Conservation (phyloP, 1,140 invertebrate species). For the Pseudomyrmex sp. region DNA sequence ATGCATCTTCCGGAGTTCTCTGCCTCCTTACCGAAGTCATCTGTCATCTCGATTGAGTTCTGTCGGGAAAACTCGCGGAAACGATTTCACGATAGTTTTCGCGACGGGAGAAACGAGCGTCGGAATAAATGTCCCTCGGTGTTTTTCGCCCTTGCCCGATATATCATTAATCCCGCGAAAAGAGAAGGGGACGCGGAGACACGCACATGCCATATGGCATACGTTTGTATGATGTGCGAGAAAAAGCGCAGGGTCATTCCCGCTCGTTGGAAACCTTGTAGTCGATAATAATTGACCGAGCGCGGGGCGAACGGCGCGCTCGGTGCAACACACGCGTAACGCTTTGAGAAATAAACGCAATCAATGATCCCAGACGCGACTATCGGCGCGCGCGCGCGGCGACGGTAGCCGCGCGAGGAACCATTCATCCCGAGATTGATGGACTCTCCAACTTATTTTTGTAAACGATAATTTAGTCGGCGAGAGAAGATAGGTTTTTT, state of each 20-base stretch:
- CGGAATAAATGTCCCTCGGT: constrained; percentile 37
- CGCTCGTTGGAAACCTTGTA: neutral
- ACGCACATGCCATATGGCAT: constrained; percentile 51
- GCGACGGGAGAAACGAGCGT: neutral
- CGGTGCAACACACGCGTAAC: constrained; percentile 14
- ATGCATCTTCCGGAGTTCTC: constrained; percentile 1
- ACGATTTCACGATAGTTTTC: constrained; percentile 6
- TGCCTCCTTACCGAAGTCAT: neutral
- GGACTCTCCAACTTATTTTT: constrained; percentile 11
- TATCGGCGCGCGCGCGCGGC: too few relatives aligned
- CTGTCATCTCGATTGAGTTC: constrained; percentile 21
- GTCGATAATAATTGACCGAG: constrained; percentile 45
- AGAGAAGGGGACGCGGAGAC: neutral
- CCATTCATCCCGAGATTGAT: constrained; percentile 1
- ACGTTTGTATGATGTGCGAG: constrained; percentile 37
- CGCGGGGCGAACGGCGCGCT: neutral
- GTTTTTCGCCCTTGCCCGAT: constrained; percentile 31
- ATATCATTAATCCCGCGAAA: constrained; percentile 50
- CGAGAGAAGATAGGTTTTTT: neutral
- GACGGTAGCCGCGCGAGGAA: neutral
- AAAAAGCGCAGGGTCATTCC: constrained; percentile 44
- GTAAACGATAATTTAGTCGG: constrained; percentile 17
- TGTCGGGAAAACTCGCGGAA: neutral
- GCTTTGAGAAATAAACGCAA: constrained; percentile 11
- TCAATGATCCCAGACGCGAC: neutral